Evolutionary conservation across 2,888 invertebrate species (phyloP).

Genomic region (Eutolmus rufibarbis): DNA sequence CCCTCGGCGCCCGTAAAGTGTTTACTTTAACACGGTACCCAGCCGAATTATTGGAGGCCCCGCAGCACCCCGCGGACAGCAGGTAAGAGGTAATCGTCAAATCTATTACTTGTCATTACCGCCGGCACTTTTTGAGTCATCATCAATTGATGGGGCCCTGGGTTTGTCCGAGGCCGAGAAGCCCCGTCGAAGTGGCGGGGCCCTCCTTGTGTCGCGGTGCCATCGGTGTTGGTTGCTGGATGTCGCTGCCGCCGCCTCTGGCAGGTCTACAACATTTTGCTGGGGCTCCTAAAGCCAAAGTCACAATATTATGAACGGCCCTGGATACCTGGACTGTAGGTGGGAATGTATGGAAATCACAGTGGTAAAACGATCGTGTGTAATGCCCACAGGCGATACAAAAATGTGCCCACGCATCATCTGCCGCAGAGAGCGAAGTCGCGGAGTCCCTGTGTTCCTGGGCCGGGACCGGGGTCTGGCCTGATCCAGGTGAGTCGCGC

Average conservation of each 20-base stretch:
- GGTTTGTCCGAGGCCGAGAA: conserved; percentile 10
- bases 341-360: conserved; percentile 46
- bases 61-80: neutral
- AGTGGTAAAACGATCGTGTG: conserved; percentile 46
- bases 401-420: conserved; percentile 46
- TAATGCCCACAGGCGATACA: conserved; percentile 46
- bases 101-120: conserved; percentile 47
- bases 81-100: conserved; percentile 30
- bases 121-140: conserved; percentile 46
- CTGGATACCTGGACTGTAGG: conserved; percentile 42
- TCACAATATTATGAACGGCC: conserved; percentile 43
- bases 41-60: neutral
- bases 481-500: conserved; percentile 31
- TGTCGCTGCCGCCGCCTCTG: conserved; percentile 12
- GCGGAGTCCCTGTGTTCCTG: neutral
- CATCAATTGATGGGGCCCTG: conserved; percentile 37
- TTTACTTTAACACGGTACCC: conserved; percentile 37
- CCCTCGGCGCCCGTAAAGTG: conserved; percentile 39
- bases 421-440: neutral
- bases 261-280: conserved; percentile 21
- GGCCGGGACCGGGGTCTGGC: neutral
- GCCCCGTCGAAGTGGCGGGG: neutral
- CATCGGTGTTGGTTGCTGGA: conserved; percentile 26
- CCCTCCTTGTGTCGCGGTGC: neutral
- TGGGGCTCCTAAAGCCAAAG: conserved; percentile 34